A percentile compares a stretch with the other conserved stretches of the same genome.
Evolutionary conservation across 2,113 vertebrate genomes (phyloP).

Genomic region (Pituophis catenifer): DNA sequence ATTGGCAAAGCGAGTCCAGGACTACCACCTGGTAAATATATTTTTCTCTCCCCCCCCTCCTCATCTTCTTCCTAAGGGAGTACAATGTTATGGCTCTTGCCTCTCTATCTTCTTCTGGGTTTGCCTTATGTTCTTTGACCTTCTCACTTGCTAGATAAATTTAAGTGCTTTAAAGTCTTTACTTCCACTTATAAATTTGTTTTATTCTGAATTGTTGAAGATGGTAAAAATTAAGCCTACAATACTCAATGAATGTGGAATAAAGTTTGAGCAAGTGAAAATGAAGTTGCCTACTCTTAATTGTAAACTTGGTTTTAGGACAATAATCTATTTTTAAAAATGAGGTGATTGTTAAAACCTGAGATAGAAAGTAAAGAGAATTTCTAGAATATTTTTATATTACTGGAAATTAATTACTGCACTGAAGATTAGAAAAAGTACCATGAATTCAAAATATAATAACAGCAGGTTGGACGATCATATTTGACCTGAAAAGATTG

Average conservation of each 20-base stretch:
- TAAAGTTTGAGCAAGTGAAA: background rate
- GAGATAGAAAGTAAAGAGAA: background rate
- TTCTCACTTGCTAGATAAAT: background rate
- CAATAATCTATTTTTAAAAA: background rate
- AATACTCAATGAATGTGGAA: background rate
- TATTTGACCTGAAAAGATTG: background rate
- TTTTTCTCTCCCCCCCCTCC: background rate
- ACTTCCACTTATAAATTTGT: background rate
- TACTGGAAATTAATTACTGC: background rate
- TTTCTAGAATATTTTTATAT: background rate
- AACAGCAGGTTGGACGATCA: background rate
- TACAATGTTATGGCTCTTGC: background rate
- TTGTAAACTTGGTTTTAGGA: background rate
- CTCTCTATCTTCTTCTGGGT: background rate
- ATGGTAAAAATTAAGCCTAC: background rate
- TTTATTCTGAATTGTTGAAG: background rate
- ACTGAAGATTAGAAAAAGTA: background rate
- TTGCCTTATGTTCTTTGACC: background rate
- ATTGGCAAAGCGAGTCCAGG: constrained; percentile 90
- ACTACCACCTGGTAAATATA: constrained; percentile 81
- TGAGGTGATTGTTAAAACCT: background rate
- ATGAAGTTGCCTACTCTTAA: background rate
- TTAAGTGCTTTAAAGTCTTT: background rate
- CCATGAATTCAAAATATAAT: background rate
- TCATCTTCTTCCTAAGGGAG: background rate